Percentiles rank a stretch among this genome's conserved stretches.
Conservation (phyloP, 2,888 invertebrate genomes). For the Emmelina monodactyla region DNA sequence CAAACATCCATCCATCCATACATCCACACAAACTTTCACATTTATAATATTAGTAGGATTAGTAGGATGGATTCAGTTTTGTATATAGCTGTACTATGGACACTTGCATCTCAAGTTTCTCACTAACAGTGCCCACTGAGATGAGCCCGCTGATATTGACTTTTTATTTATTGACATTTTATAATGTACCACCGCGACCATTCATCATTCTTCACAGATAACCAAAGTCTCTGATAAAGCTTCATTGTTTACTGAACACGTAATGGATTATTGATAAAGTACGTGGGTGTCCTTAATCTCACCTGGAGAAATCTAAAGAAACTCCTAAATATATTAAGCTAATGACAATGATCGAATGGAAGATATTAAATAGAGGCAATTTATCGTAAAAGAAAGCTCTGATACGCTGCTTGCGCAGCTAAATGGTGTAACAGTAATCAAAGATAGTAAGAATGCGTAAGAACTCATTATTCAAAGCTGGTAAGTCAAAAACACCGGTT, state of each 20-base stretch:
- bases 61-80: too few species aligned
- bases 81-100: too few species aligned
- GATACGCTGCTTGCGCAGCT: slow-evolving; percentile 42
- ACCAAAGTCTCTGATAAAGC: slow-evolving; percentile 40
- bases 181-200: slow-evolving; percentile 47
- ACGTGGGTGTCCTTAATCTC: slow-evolving; percentile 63
- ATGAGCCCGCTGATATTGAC: slow-evolving; percentile 45
- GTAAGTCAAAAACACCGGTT: slow-evolving; percentile 31
- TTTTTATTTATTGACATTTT: slow-evolving; percentile 65
- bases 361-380: slow-evolving; percentile 55
- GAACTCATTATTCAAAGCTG: slow-evolving; percentile 46
- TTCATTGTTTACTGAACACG: slow-evolving; percentile 57
- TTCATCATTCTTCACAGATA: slow-evolving; percentile 53
- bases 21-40: too few species aligned
- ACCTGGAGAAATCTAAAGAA: slow-evolving; percentile 37
- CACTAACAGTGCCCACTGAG: slow-evolving; percentile 22
- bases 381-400: slow-evolving; percentile 42
- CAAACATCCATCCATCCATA: too few species aligned
- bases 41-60: too few species aligned
- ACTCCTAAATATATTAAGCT: slow-evolving; percentile 38
- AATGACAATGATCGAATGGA: slow-evolving; percentile 42
- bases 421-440: slow-evolving; percentile 48
- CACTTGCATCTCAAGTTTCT: slow-evolving; percentile 32
- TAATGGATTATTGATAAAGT: slow-evolving; percentile 66
- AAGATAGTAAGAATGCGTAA: slow-evolving; percentile 27